These are phyloP conservation scores for Epizoanthus illoricatus DNA, from an alignment of 92 coral and sea anemone species.

Conservation along the genomic window DNA sequence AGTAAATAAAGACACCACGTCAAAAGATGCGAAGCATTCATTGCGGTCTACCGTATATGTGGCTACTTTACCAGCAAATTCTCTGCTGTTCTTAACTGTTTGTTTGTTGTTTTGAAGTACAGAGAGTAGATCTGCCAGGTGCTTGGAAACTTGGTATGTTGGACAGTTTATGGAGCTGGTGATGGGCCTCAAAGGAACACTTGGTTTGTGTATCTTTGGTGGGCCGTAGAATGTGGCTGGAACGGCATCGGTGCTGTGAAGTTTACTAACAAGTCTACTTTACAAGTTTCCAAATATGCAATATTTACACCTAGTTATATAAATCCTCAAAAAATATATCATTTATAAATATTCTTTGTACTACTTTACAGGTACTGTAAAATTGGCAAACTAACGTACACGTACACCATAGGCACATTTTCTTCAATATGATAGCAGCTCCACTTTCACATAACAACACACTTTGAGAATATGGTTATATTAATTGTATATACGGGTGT, in stretches of 20 bases:
- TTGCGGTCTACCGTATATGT: constrained; percentile 1
- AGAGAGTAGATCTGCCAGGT: constrained; percentile 24
- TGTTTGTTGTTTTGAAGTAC: constrained; percentile 27
- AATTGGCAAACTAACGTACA: too few relatives aligned
- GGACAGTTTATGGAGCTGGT: constrained; percentile 26
- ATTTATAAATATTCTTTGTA: too few relatives aligned
- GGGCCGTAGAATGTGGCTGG: constrained; percentile 39
- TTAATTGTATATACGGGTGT: neutral
- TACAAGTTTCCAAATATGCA: too few relatives aligned
- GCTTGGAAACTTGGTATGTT: constrained; percentile 37
- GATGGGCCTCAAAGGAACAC: constrained; percentile 25
- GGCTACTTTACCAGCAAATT: constrained; percentile 13
- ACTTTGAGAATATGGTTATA: too few relatives aligned
- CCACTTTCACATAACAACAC: too few relatives aligned
- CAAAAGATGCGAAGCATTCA: constrained; percentile 8
- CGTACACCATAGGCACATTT: too few relatives aligned
- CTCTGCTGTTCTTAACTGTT: constrained; percentile 30
- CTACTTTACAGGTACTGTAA: too few relatives aligned
- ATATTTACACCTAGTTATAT: too few relatives aligned
- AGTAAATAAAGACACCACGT: constrained; percentile 10
- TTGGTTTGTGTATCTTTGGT: constrained; percentile 13
- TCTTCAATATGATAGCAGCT: too few relatives aligned
- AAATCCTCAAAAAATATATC: too few relatives aligned
- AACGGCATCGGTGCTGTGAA: constrained; percentile 23
- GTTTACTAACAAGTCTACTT: too few relatives aligned